Evolutionary conservation across 2,113 vertebrate genomes (phyloP).

Genomic region (Hemiprocne comata): DNA sequence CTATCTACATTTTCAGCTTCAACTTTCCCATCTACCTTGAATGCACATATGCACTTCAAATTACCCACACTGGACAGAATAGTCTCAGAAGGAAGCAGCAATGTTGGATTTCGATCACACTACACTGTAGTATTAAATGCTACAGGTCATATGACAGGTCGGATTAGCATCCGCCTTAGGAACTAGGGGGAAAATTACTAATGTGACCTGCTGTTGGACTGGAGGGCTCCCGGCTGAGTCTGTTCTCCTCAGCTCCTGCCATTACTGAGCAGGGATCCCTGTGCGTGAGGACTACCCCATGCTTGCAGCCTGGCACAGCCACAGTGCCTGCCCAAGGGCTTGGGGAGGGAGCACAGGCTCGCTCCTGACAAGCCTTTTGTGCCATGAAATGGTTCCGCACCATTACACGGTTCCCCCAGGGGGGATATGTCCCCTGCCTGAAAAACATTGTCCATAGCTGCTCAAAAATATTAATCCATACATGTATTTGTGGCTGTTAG

Average conservation of each 20-base stretch:
- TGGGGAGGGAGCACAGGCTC: neutral
- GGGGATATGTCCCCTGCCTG: neutral
- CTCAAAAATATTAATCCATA: neutral
- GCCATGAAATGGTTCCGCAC: neutral
- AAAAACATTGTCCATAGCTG: neutral
- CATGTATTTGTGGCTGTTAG: neutral
- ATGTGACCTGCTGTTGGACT: neutral
- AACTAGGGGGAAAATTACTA: neutral
- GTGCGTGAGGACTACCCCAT: accelerated
- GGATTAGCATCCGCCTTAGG: neutral
- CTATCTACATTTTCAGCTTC: neutral
- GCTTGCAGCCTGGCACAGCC: neutral
- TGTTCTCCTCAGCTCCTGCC: neutral
- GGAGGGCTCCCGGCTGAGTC: neutral
- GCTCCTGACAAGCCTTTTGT: neutral
- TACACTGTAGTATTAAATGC: neutral
- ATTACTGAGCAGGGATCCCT: neutral
- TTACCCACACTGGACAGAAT: neutral
- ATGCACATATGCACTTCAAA: neutral
- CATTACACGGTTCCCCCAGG: accelerated
- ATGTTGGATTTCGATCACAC: neutral
- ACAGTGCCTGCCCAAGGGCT: accelerated
- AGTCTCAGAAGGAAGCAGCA: neutral
- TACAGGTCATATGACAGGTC: neutral
- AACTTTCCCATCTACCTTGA: neutral